phyloP scores from a whole-genome alignment of 2,797 vertebrate species.

The Hoplostethus mediterraneus region DNA sequence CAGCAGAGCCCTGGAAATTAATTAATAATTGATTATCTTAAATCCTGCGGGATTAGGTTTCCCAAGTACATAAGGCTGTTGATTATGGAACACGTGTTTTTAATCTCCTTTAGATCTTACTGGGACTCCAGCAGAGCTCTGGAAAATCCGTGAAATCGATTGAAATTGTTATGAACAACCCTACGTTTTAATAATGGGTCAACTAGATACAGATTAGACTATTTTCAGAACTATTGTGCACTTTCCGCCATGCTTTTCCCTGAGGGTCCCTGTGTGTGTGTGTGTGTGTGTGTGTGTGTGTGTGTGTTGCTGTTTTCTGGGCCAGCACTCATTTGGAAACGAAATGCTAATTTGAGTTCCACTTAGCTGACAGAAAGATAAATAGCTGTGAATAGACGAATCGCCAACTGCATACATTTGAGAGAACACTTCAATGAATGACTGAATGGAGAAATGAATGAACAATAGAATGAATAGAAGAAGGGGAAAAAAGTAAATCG shows the following conservation, averaged over 20 bases:
- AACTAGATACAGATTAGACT: constrained; percentile 66
- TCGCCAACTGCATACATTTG: constrained; percentile 41
- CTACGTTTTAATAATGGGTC: constrained; percentile 54
- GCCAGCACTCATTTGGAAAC: constrained; percentile 46
- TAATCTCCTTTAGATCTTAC: constrained; percentile 49
- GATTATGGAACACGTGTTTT: constrained; percentile 58
- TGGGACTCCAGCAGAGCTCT: constrained; percentile 35
- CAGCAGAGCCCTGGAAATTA: constrained; percentile 48
- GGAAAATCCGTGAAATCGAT: constrained; percentile 52
- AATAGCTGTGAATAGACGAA: constrained; percentile 29
- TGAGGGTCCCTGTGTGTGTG: constrained; percentile 8
- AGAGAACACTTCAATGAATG: no score
- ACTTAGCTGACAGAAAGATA: constrained; percentile 38
- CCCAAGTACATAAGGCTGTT: constrained; percentile 43
- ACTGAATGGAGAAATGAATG: constrained; percentile 39
- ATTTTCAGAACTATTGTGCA: constrained; percentile 57
- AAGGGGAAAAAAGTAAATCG: constrained; percentile 29
- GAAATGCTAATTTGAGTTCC: constrained; percentile 44
- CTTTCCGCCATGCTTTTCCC: constrained; percentile 56
- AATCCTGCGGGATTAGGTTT: constrained; percentile 45
- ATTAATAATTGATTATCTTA: constrained; percentile 65
- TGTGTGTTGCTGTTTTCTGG: constrained; percentile 47
- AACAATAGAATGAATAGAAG: constrained; percentile 18
- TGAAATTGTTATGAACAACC: constrained; percentile 56
- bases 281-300: no score